Evolutionary conservation across 2,888 invertebrate species (phyloP), one percentile per base, ranked within the genome.

Genomic region (Proisotoma minuta): DNA sequence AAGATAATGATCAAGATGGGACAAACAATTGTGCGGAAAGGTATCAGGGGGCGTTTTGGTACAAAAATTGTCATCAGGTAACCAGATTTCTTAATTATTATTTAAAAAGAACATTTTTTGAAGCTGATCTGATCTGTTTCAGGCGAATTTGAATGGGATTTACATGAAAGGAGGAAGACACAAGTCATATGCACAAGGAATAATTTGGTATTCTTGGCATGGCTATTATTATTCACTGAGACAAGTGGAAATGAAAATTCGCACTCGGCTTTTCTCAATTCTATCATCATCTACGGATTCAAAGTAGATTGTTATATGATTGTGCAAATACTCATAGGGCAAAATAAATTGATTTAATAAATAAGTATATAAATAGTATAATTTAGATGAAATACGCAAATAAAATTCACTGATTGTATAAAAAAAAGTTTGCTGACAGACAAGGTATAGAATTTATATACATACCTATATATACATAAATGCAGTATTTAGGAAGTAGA

Each of bases 161-260:
- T 76, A 75, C 64, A 62, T 74, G 26, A 70, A 69, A n/a, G 62
- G 53, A 39, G 62, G 52, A 24, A 61, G 62, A 23, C 75, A 75
- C 26, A 63, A 65, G 2, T 66, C 66, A 22, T 66, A 63, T 34
- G 63, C 62, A 22, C 62, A 74, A 49, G 75, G 76, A 2, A 67
- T 77, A 28, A 75, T 75, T 69, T 77, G 77, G 77, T 59, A 74
- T 40, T 57, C 68, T 1, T 77, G 75, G 75, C 72, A 71, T 26
- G 77, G 76, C 4, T 72, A 75, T 62, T 68, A 74, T 60, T 75
- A 76, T 57, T 76, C 77, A 0, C 60, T 77, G 49, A 73, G 73
- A 58, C 61, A 59, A 18, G 73, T 74, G 1, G 74, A 74, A 59
- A 76, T 77, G 75, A 77, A 75, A 62, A 68, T 76, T 27, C 64